Evolutionary conservation across 2,113 vertebrate species (phyloP).

Genomic region (Nesoenas mayeri): DNA sequence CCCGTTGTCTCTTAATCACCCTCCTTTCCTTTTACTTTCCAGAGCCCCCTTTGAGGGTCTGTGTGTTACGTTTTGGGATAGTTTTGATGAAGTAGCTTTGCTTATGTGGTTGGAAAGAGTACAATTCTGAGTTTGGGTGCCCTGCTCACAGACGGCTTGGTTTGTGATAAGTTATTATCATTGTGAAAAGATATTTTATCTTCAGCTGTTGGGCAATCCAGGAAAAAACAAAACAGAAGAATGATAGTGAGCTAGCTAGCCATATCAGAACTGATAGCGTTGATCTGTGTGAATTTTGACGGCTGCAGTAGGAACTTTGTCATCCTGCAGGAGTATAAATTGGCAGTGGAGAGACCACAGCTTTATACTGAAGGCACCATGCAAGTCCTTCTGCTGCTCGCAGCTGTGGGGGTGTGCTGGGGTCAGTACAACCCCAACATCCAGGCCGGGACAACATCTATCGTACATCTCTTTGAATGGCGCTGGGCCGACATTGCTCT

Average conservation of each 20-base stretch:
- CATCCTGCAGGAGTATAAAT: constrained; percentile 58
- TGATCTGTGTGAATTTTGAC: constrained; percentile 13
- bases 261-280: neutral
- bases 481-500: constrained; percentile 88
- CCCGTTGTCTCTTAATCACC: neutral
- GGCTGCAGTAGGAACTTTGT: neutral
- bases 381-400: constrained; percentile 77
- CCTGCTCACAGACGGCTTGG: neutral
- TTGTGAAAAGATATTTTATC: constrained; percentile 27
- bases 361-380: constrained; percentile 64
- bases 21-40: neutral
- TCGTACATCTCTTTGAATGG: constrained; percentile 96
- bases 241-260: neutral
- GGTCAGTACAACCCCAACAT: constrained; percentile 80
- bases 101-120: neutral
- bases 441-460: constrained; percentile 69
- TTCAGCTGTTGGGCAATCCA: constrained; percentile 18
- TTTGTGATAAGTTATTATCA: neutral
- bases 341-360: neutral
- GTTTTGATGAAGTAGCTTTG: neutral
- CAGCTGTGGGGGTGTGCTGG: constrained; percentile 69
- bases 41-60: neutral
- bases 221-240: neutral
- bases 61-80: neutral
- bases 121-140: neutral